phyloP scores from a whole-genome alignment of 2,113 vertebrate species.

The Alethe castanea region DNA sequence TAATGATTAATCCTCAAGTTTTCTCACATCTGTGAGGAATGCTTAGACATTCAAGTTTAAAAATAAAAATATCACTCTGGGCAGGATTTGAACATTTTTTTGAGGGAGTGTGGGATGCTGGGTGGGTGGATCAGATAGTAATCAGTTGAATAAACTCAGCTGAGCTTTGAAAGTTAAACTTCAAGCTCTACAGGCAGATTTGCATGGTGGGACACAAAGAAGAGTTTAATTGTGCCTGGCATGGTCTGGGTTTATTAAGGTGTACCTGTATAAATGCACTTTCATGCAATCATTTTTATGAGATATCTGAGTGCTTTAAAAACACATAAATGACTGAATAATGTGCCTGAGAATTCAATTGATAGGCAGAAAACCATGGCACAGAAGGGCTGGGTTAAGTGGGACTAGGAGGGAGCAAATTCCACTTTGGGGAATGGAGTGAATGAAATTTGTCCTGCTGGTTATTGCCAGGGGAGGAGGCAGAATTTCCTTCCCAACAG shows the following conservation, averaged over 20 bases:
- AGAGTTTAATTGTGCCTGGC: not conserved
- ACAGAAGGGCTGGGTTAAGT: not conserved
- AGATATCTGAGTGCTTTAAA: not conserved
- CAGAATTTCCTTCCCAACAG: not conserved
- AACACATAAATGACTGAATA: not conserved
- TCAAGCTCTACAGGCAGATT: slow-evolving; percentile 19
- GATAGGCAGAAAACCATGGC: not conserved
- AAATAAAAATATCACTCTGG: slow-evolving; percentile 52
- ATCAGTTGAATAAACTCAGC: slow-evolving; percentile 27
- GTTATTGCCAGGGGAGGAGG: not conserved
- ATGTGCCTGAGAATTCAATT: not conserved
- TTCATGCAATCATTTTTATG: not conserved
- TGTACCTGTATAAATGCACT: not conserved
- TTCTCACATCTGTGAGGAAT: slow-evolving; percentile 46
- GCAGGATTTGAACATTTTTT: slow-evolving; percentile 50
- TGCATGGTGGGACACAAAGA: not conserved
- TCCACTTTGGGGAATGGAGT: not conserved
- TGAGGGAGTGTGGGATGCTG: slow-evolving; percentile 39
- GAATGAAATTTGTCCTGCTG: not conserved
- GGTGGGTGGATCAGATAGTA: slow-evolving; percentile 38
- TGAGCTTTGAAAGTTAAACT: slow-evolving; percentile 45
- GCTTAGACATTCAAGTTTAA: slow-evolving; percentile 42
- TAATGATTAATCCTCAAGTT: not conserved
- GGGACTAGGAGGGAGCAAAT: not conserved
- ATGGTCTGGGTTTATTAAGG: not conserved